These are phyloP conservation scores for Abrostola triplasia DNA, from an alignment of 2,888 invertebrate species.

Conservation along the genomic window DNA sequence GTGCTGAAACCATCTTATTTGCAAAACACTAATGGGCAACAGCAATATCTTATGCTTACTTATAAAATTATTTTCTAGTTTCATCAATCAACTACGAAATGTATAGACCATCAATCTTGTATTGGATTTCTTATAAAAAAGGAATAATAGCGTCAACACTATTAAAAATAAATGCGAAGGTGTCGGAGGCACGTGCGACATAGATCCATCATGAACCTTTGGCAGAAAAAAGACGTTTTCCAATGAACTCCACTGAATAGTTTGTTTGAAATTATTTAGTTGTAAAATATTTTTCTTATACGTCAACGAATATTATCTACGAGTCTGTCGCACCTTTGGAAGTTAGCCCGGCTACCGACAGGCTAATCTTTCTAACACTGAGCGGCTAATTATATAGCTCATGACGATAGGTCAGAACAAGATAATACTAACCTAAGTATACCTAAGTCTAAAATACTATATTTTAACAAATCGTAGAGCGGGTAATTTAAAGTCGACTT, in stretches of 20 bases:
- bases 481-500: too few relatives aligned
- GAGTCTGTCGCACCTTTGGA: too few relatives aligned
- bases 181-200: slow-evolving; percentile 42
- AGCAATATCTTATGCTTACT: background rate
- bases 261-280: slow-evolving; percentile 3
- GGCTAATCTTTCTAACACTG: too few relatives aligned
- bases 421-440: too few relatives aligned
- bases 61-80: background rate
- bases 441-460: too few relatives aligned
- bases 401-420: too few relatives aligned
- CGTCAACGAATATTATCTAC: background rate
- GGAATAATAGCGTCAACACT: slow-evolving; percentile 34
- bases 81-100: slow-evolving; percentile 13
- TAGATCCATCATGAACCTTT: slow-evolving; percentile 47
- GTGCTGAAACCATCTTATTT: too few relatives aligned
- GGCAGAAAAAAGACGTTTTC: slow-evolving; percentile 19
- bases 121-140: slow-evolving; percentile 40
- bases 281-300: background rate
- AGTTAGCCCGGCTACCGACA: too few relatives aligned
- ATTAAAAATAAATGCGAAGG: slow-evolving; percentile 47
- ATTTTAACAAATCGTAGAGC: too few relatives aligned
- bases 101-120: slow-evolving; percentile 47
- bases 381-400: too few relatives aligned
- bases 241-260: slow-evolving; percentile 2
- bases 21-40: too few relatives aligned